These are phyloP conservation scores for Oxyruncus cristatus DNA, from an alignment of 2,113 vertebrate genomes.

Conservation along the genomic window DNA sequence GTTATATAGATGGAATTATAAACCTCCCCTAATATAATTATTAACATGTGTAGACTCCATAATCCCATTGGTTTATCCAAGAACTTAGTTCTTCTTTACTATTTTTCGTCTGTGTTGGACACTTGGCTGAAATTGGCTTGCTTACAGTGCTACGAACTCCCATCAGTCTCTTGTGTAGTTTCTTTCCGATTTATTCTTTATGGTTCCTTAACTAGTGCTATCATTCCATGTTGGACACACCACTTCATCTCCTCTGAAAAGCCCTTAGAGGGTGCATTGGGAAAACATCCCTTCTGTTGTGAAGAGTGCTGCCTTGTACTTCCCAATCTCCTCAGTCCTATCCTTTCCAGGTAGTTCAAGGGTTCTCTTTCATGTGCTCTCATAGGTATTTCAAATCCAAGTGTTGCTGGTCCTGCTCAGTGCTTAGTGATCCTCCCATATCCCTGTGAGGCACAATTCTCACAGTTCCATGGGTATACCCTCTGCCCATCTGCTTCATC, in stretches of 20 bases:
- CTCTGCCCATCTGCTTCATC: neutral
- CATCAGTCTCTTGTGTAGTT: neutral
- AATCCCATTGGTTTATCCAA: neutral
- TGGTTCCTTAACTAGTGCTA: neutral
- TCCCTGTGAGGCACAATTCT: no score
- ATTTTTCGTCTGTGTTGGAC: neutral
- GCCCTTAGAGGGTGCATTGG: neutral
- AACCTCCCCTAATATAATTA: neutral
- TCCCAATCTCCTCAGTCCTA: neutral
- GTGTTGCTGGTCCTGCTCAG: neutral
- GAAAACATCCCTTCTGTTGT: neutral
- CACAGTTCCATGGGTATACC: neutral
- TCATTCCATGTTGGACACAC: neutral
- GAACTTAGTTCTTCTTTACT: neutral
- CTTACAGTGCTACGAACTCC: neutral
- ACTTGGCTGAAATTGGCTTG: neutral
- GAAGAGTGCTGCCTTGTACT: neutral
- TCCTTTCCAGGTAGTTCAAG: neutral
- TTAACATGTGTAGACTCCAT: fast-evolving
- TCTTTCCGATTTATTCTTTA: neutral
- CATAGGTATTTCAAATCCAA: neutral
- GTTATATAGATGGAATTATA: neutral
- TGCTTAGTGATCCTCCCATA: neutral
- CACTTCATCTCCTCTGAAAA: neutral
- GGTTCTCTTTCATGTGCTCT: neutral